Evolutionary conservation across 2,888 invertebrate genomes (phyloP).

Genomic region (Drosophila macrospina): DNA sequence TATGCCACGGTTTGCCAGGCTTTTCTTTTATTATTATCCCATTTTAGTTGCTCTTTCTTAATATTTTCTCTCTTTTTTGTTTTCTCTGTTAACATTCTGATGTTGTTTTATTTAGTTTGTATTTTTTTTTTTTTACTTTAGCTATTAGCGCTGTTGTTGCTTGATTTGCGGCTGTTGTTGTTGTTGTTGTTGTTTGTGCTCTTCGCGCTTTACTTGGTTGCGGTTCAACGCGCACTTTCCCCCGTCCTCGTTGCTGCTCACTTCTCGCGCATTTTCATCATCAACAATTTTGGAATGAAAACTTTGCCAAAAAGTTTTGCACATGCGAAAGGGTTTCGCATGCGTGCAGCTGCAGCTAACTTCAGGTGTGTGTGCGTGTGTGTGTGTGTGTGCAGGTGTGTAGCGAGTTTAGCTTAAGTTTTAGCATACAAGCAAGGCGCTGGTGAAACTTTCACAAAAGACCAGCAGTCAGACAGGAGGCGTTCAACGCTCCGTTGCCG

Average conservation of each 20-base stretch:
- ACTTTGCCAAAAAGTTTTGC: constrained; percentile 73
- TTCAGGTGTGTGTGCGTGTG: constrained; percentile 35
- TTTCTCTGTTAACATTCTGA: constrained; percentile 12
- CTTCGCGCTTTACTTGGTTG: constrained; percentile 72
- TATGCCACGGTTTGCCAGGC: constrained; percentile 33
- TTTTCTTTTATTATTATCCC: constrained; percentile 44
- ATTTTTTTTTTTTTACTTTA: constrained; percentile 31
- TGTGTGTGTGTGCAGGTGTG: constrained; percentile 30
- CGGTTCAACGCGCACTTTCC: constrained; percentile 72
- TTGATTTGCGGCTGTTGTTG: constrained; percentile 60
- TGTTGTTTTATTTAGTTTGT: no score
- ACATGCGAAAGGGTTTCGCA: constrained; percentile 81
- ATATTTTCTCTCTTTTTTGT: no score
- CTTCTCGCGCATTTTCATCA: constrained; percentile 72
- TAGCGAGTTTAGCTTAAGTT: constrained; percentile 79
- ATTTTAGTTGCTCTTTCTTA: constrained; percentile 13
- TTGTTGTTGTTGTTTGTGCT: constrained; percentile 60
- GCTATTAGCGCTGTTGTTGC: constrained; percentile 60
- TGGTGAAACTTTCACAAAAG: constrained; percentile 74
- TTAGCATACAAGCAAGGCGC: constrained; percentile 69
- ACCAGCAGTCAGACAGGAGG: constrained; percentile 77
- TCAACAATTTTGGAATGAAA: constrained; percentile 75
- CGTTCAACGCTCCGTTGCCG: constrained; percentile 48
- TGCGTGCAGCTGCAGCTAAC: constrained; percentile 78
- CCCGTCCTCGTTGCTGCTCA: constrained; percentile 21